Percentiles rank a stretch among this genome's conserved stretches.
Evolutionary conservation across 2,113 vertebrate species (phyloP).

Genomic region (Ctenodactylus gundi): DNA sequence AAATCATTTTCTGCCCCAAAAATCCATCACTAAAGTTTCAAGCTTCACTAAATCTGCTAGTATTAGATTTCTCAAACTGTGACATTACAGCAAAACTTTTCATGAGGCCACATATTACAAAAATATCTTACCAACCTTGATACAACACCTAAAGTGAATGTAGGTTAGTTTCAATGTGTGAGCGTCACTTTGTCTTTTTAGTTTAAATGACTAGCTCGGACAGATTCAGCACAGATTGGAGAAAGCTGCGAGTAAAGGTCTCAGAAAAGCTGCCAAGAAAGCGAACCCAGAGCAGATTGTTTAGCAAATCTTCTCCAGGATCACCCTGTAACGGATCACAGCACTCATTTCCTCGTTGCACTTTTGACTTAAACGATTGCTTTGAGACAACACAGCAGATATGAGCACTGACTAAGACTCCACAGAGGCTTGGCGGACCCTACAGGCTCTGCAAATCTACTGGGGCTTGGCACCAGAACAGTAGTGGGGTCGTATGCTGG

Average conservation of each 20-base stretch:
- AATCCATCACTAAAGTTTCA: slow-evolving; percentile 70
- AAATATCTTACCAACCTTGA: background rate
- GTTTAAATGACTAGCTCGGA: slow-evolving; percentile 47
- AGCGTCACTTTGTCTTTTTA: slow-evolving; percentile 24
- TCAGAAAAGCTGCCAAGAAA: slow-evolving; percentile 39
- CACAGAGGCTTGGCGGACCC: background rate
- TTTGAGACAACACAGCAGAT: background rate
- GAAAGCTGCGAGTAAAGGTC: slow-evolving; percentile 47
- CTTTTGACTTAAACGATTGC: background rate
- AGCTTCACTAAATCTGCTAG: slow-evolving; percentile 67
- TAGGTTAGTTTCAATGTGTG: slow-evolving; percentile 8
- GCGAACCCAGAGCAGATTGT: background rate
- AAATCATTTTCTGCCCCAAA: slow-evolving; percentile 72
- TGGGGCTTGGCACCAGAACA: background rate
- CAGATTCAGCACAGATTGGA: slow-evolving; percentile 37
- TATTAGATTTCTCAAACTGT: slow-evolving; percentile 72
- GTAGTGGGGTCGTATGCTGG: background rate
- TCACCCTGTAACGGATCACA: slow-evolving; percentile 31
- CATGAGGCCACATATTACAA: slow-evolving; percentile 63
- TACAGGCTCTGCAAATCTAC: background rate
- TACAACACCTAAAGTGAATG: slow-evolving; percentile 59
- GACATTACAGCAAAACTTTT: slow-evolving; percentile 71
- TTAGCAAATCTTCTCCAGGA: slow-evolving; percentile 43
- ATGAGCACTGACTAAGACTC: background rate
- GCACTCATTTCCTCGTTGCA: background rate